Evolutionary conservation across 2,797 vertebrate species (phyloP), one percentile per base, ranked within the genome.

Genomic region (Cynopterus sphinx): DNA sequence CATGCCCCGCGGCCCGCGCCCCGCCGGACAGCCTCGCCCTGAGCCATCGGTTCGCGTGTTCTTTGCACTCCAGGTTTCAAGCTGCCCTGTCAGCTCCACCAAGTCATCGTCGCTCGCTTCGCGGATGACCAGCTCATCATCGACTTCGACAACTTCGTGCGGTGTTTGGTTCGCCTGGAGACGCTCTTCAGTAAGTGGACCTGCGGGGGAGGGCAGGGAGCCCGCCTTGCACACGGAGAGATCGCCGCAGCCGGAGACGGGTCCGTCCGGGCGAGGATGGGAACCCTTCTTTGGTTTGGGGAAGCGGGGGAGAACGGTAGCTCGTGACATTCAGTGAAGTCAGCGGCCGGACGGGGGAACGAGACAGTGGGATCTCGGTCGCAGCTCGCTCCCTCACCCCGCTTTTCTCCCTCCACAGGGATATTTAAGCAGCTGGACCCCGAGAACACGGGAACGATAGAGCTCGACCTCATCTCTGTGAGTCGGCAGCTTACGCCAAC

Each of bases 111-210:
- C 16, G 99, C 99, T 41, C 99, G 99, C 84, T 99, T 99, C 95
- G 98, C 99, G 9, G 99, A 99, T 0, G 95, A 98, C 0, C 91
- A 99, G 24, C 98, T 99, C 81, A 97, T 98, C 95, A 95, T 99
- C 7, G 99, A 99, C 97, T 99, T 99, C 0, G 99, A 99, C 91
- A 99, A 99, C 95, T 99, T 99, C 1, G 98, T 99, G n/a, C 93
- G 98, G 57, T 99, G 99, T 85, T 83, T 99, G 97, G 95, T 99
- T 49, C 99, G 99, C 2, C 98, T 99, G 82, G 99, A 99, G 98
- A 98, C 98, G 4, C 98, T 99, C 97, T 99, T 99, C 97, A 98
- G 99, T 99, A 96, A 98, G 99, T 99, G 91, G 6, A 2, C 0
- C 0, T 19, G 49, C 13, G 28, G 65, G 71, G 39, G 5, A 9